These are phyloP conservation scores for Campoletis sonorensis DNA, from an alignment of 1,140 invertebrate genomes.

Conservation along the genomic window DNA sequence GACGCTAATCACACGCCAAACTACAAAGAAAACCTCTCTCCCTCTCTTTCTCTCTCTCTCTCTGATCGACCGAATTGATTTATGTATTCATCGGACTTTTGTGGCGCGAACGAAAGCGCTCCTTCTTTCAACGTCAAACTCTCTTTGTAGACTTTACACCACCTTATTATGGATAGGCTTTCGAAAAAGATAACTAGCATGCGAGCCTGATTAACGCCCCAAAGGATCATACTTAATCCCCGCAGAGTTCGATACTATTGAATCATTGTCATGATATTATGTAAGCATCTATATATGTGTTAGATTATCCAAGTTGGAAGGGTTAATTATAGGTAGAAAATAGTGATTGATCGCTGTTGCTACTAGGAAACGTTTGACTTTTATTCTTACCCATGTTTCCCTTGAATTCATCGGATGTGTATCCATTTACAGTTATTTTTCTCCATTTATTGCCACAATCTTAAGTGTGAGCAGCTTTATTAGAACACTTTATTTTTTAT, in stretches of 20 bases:
- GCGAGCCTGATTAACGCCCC: constrained; percentile 34
- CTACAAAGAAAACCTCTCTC: constrained; percentile 57
- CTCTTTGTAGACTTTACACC: constrained; percentile 37
- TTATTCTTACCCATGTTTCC: background rate
- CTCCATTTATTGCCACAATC: background rate
- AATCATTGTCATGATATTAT: constrained; percentile 41
- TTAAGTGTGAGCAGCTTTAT: no score
- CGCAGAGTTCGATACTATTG: constrained; percentile 24
- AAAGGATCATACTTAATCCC: constrained; percentile 38
- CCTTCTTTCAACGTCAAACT: constrained; percentile 18
- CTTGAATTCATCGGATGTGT: background rate
- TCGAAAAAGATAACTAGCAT: constrained; percentile 4
- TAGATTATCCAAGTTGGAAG: constrained; percentile 14
- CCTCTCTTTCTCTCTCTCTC: no score
- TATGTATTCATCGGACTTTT: constrained; percentile 50
- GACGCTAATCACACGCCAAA: constrained; percentile 63
- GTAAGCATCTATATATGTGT: constrained; percentile 3
- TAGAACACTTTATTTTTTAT: no score
- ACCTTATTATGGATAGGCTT: background rate
- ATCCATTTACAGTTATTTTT: constrained; percentile 7
- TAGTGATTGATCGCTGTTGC: constrained; percentile 24
- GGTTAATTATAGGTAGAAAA: constrained; percentile 27
- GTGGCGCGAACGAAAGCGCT: background rate
- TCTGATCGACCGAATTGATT: constrained; percentile 53
- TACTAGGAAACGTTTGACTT: constrained; percentile 1